Percentiles rank a stretch among this genome's conserved stretches.
These are phyloP conservation scores for Hylia prasina DNA, from an alignment of 2,113 vertebrate species.

Conservation along the genomic window DNA sequence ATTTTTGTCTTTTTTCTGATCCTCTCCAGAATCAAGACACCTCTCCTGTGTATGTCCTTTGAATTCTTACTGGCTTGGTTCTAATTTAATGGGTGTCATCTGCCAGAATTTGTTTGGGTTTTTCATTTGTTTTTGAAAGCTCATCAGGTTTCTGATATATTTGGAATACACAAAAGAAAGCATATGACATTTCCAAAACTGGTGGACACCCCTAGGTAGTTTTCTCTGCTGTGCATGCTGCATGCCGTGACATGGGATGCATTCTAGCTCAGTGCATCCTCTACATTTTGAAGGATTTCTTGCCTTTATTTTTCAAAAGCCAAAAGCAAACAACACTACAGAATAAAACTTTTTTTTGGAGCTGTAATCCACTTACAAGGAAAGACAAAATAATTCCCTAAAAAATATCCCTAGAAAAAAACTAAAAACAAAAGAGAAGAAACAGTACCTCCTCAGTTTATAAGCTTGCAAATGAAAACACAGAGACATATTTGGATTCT, in stretches of 20 bases:
- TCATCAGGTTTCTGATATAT: background rate
- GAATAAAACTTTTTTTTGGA: background rate
- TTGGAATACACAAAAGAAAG: background rate
- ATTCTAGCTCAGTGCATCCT: background rate
- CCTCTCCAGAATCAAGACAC: background rate
- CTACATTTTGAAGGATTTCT: background rate
- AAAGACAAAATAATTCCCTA: background rate
- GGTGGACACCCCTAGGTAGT: rapidly evolving
- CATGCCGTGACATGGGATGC: rapidly evolving
- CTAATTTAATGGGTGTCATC: background rate
- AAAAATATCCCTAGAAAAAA: background rate
- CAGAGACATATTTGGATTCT: background rate
- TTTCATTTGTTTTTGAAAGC: background rate
- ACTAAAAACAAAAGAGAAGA: background rate
- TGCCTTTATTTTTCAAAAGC: background rate
- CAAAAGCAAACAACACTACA: background rate
- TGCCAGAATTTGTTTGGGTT: background rate
- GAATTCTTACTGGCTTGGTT: background rate
- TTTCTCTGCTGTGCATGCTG: background rate
- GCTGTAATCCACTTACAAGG: background rate
- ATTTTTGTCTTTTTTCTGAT: background rate
- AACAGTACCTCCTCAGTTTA: background rate
- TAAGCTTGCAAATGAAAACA: background rate
- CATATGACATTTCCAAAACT: background rate
- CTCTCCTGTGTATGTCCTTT: background rate